A percentile compares a stretch with the other conserved stretches of the same genome.
These are phyloP conservation scores for Ectobius pallidus DNA, from an alignment of 2,888 invertebrate species.

Conservation along the genomic window DNA sequence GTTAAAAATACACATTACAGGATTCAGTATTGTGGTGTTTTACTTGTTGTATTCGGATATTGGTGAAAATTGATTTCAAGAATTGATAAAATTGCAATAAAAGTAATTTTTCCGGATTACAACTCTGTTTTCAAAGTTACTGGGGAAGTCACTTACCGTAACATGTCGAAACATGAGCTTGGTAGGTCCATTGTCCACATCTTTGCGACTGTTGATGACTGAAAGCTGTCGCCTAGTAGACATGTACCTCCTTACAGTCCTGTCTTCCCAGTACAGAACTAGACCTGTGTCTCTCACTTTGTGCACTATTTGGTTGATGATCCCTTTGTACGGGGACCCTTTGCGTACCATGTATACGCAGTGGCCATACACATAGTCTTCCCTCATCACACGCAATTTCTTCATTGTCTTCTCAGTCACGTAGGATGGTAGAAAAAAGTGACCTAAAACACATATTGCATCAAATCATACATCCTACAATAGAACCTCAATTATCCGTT, in stretches of 20 bases:
- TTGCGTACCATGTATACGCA: constrained; percentile 68
- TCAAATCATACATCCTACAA: too few species aligned
- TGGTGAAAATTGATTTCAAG: too few species aligned
- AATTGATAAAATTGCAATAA: too few species aligned
- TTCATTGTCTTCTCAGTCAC: constrained; percentile 59
- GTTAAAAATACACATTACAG: too few species aligned
- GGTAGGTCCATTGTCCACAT: background rate
- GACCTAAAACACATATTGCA: background rate
- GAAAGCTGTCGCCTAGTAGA: constrained; percentile 1
- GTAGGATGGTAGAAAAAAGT: background rate
- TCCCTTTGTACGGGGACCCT: constrained; percentile 64
- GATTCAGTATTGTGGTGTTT: too few species aligned
- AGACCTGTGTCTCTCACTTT: constrained; percentile 66
- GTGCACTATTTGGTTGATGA: constrained; percentile 62
- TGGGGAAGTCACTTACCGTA: too few species aligned
- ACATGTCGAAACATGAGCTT: background rate
- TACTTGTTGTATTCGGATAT: too few species aligned
- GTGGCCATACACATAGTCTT: constrained; percentile 71
- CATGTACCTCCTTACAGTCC: constrained; percentile 5
- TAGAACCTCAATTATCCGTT: too few species aligned
- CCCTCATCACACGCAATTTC: constrained; percentile 66
- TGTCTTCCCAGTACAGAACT: constrained; percentile 4
- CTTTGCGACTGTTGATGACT: constrained; percentile 8
- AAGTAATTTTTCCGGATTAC: too few species aligned
- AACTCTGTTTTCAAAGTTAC: too few species aligned